Evolutionary conservation across 2,797 vertebrate genomes (phyloP).

Genomic region (Phoeniculus purpureus): DNA sequence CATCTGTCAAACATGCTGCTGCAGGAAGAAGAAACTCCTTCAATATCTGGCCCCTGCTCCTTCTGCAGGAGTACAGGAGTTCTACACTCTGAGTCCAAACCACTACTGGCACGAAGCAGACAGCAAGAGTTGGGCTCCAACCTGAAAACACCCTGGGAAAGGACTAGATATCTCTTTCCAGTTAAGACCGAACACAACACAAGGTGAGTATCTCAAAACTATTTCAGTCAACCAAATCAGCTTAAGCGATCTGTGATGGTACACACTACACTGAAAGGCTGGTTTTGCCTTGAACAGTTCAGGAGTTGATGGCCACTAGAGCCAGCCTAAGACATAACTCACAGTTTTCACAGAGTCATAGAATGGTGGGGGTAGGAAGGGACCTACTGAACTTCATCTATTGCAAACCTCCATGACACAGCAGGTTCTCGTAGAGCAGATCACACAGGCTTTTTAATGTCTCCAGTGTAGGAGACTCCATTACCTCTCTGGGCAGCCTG

Average conservation of each 20-base stretch:
- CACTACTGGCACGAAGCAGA: not conserved
- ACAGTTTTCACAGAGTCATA: not conserved
- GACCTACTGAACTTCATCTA: too few relatives aligned
- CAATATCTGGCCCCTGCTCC: not conserved
- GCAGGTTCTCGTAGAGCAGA: too few relatives aligned
- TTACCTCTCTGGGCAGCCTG: too few relatives aligned
- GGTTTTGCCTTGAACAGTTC: not conserved
- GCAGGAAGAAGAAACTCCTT: not conserved
- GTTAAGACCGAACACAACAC: not conserved
- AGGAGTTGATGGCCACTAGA: not conserved
- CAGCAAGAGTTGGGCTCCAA: not conserved
- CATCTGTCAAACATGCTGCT: not conserved
- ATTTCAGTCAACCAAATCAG: not conserved
- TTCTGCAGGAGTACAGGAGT: not conserved
- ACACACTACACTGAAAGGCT: not conserved
- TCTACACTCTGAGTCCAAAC: not conserved
- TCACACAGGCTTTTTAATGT: too few relatives aligned
- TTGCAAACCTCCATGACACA: too few relatives aligned
- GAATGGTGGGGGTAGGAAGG: too few relatives aligned
- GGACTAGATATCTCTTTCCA: not conserved
- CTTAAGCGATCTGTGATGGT: not conserved
- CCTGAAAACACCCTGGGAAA: not conserved
- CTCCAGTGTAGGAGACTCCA: too few relatives aligned
- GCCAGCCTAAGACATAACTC: fast-evolving
- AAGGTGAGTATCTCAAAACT: not conserved